Evolutionary conservation across 1,140 invertebrate genomes (phyloP).

Genomic region (Drosophila willistoni): DNA sequence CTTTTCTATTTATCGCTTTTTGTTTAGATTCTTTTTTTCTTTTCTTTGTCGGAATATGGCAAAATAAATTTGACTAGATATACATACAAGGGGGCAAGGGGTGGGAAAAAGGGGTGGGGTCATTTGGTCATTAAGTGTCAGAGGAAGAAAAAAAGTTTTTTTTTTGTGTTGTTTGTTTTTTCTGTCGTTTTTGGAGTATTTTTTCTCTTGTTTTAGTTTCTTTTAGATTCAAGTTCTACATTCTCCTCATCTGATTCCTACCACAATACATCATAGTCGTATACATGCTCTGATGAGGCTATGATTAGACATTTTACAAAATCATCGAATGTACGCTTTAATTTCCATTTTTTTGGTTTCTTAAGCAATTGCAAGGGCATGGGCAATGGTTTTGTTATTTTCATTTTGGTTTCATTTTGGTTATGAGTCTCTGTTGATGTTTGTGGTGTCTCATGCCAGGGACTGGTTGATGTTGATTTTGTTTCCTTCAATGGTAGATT

Average conservation of each 20-base stretch:
- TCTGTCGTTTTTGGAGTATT: neutral
- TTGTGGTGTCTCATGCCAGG: constrained; percentile 51
- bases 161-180: neutral
- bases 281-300: constrained; percentile 72
- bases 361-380: constrained; percentile 43
- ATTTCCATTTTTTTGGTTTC: constrained; percentile 62
- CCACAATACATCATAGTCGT: constrained; percentile 71
- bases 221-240: neutral
- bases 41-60: constrained; percentile 41
- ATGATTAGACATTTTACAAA: constrained; percentile 70
- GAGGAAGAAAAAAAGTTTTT: neutral
- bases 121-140: too few species aligned
- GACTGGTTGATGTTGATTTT: constrained; percentile 62
- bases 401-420: constrained; percentile 23
- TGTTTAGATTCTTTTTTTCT: neutral
- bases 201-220: neutral
- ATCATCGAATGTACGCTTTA: constrained; percentile 61
- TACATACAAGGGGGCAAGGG: constrained; percentile 22
- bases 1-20: constrained; percentile 4
- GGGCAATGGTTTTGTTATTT: neutral
- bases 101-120: neutral
- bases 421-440: constrained; percentile 32
- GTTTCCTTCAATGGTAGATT: constrained; percentile 32
- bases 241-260: constrained; percentile 39
- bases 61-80: constrained; percentile 62